Conservation (phyloP, 2,797 vertebrate genomes). For the Tapera naevia region DNA sequence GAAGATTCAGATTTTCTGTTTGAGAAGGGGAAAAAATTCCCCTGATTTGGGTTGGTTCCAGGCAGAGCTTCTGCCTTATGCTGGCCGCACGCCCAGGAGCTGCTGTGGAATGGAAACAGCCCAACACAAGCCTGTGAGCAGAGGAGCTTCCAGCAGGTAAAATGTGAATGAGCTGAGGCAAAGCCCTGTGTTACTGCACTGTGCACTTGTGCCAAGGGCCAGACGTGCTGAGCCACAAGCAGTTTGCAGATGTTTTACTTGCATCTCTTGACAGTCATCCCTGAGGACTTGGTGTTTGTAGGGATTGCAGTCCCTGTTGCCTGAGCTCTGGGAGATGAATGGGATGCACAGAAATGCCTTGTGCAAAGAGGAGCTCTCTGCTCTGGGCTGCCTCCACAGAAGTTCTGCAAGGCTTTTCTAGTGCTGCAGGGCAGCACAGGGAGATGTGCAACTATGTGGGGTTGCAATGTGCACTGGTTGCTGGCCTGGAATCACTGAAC, state of each 20-base stretch:
- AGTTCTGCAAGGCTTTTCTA: background rate
- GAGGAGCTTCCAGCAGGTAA: slow-evolving; percentile 2
- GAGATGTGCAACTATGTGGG: background rate
- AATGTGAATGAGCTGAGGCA: background rate
- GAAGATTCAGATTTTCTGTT: background rate
- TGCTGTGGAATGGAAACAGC: background rate
- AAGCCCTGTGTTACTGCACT: background rate
- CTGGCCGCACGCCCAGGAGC: background rate
- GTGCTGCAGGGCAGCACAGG: accelerated
- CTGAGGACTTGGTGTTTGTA: background rate
- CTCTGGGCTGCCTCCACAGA: background rate
- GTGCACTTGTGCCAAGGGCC: background rate
- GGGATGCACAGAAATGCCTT: background rate
- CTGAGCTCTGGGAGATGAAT: background rate
- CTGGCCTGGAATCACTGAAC: background rate
- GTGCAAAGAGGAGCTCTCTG: background rate
- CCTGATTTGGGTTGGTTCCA: background rate
- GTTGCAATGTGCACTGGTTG: accelerated
- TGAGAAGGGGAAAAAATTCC: background rate
- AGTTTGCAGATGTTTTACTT: background rate
- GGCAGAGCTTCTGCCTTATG: background rate
- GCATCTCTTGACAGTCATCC: background rate
- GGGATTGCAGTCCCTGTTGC: background rate
- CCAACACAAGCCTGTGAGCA: background rate
- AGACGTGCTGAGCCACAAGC: background rate